phyloP scores from a whole-genome alignment of 2,888 invertebrate genomes.

The Agriopis leucophaearia region DNA sequence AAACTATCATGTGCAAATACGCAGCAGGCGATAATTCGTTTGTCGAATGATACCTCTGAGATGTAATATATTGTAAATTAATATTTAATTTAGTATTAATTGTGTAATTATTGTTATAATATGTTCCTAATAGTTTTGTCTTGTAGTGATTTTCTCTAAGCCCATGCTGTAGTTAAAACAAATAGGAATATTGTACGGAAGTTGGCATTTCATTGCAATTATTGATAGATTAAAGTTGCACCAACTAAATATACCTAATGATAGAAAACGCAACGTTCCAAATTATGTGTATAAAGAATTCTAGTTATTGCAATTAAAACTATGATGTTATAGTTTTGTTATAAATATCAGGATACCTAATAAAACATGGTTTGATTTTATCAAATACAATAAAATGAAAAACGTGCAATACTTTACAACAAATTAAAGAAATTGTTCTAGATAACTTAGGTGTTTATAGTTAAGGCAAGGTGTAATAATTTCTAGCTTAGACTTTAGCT shows the following conservation, averaged over 20 bases:
- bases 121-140: conserved; percentile 84
- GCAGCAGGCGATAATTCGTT: conserved; percentile 7
- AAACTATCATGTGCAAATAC: conserved; percentile 4
- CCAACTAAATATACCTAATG: conserved; percentile 24
- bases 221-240: conserved; percentile 40
- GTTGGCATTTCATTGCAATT: conserved; percentile 43
- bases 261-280: conserved; percentile 30
- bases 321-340: conserved; percentile 18
- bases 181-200: conserved; percentile 36
- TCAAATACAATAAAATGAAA: conserved; percentile 38
- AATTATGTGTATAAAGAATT: conserved; percentile 24
- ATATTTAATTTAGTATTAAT: conserved; percentile 73
- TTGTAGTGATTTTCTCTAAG: conserved; percentile 71
- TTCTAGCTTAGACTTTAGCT: conserved; percentile 37
- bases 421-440: conserved; percentile 62
- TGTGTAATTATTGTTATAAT: conserved; percentile 78
- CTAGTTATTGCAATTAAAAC: conserved; percentile 13
- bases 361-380: conserved; percentile 26
- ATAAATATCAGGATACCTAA: neutral
- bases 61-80: conserved; percentile 74
- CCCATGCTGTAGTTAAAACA: conserved; percentile 57
- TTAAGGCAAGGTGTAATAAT: conserved; percentile 63
- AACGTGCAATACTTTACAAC: conserved; percentile 78
- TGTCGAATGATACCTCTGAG: conserved; percentile 32
- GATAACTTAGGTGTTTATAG: conserved; percentile 64